Evolutionary conservation across 1,140 invertebrate species (phyloP), one percentile per base, ranked within the genome.

Genomic region (Ceratina australensis): DNA sequence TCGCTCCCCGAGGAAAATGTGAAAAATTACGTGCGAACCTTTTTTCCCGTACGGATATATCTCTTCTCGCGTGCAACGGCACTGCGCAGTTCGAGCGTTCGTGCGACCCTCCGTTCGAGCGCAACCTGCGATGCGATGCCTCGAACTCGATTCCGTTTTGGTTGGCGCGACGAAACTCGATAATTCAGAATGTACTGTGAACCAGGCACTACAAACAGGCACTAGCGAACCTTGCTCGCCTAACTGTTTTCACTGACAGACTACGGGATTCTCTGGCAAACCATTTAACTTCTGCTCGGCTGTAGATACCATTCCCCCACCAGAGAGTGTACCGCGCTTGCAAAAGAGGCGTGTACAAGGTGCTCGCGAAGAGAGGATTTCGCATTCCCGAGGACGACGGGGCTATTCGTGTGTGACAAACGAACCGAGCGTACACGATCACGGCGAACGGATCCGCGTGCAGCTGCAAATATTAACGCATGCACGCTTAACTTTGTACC

Each of bases 251-350:
- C 63, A 69, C 52, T 74, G 33, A 57, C 52, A 42, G 33, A 80
- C 82, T 83, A 67, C 16, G 24, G 20, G 47, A 61, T 80, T 73
- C 59, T 63, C 33, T 26, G 57, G 49, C 72, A 57, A 79, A 82
- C 54, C 52, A n/a, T 18, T 75, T 49, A 49, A 75, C 77, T 82
- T 75, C 71, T 72, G 52, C 24, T 26, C 16, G 63, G 18, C 54
- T 24, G 28, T 61, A 60, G 65, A 72, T 68, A 72, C 59, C 13
- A 13, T 20, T 47, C 26, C 28, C 61, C 49, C 59, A 67, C 80
- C 52, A 63, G 26, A n/a, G 33, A n/a, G 33, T 8, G 33, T 42
- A 2, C 33, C 33, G 28, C 56, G 10, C 13, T 57, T 22, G 47
- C 13, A 16, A 33, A 28, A 54, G 52, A 78, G 59, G 50, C 59